Percentiles rank a stretch among this genome's conserved stretches.
phyloP scores from a whole-genome alignment of 2,113 vertebrate genomes.

The Poicephalus meyeri region DNA sequence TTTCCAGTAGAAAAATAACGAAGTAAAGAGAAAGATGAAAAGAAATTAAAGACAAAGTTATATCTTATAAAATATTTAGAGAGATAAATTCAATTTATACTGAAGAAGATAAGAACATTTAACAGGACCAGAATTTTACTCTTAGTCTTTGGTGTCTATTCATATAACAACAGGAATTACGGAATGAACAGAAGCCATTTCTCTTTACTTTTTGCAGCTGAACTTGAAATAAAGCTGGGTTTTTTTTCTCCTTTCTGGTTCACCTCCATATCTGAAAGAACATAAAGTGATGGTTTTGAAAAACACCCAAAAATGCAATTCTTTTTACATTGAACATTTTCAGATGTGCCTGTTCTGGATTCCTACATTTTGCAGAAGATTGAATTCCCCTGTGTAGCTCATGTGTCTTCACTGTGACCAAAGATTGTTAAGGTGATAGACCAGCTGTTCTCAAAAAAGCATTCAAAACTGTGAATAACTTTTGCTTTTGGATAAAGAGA shows the following conservation, averaged over 20 bases:
- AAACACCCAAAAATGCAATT: background rate
- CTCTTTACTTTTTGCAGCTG: background rate
- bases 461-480: background rate
- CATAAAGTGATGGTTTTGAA: background rate
- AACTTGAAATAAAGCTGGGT: background rate
- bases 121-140: background rate
- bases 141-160: background rate
- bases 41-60: slow-evolving; percentile 39
- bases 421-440: background rate
- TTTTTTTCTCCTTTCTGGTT: background rate
- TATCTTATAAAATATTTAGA: slow-evolving; percentile 47
- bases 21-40: slow-evolving; percentile 1
- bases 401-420: background rate
- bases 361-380: background rate
- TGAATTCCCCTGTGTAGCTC: background rate
- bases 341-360: background rate
- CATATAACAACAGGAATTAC: background rate
- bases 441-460: background rate
- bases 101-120: background rate
- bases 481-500: background rate
- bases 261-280: background rate
- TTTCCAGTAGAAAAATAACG: slow-evolving; percentile 24
- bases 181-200: background rate
- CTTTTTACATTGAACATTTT: background rate
- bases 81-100: background rate